Base-by-base conservation (phyloP, 2,113 vertebrate genomes). In the Gymnorhina tibicen region DNA sequence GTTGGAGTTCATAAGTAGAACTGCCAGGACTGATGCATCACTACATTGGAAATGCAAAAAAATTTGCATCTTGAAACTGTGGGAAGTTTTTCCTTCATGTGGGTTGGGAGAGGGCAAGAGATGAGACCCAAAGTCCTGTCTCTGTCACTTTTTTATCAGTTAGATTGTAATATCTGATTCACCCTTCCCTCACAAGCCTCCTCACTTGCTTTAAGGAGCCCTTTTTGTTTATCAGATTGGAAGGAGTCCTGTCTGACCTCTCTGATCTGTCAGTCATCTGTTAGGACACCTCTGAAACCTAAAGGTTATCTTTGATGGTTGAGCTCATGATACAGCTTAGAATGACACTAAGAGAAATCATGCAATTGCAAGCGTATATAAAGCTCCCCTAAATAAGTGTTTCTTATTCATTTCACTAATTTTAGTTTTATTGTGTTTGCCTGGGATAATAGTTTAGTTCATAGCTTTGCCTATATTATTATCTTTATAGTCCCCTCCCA, bases 201-300 rank as follows among this genome's bases (percentile, higher is more conserved):
- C 35, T 79, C 44, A 53, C 58, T 89, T 94, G 60, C 68, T 92
- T 86, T 87, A 86, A 89, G 76, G 89, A 89, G 26, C 64, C 18
- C 39, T 86, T 94, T 90, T 68, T 76, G 4, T 69, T 84, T 84
- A 81, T 88, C 88, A 80, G 90, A 53, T 94, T 87, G 74, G 75
- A 39, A 69, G 32, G 70, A 75, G 73, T 60, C 78, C 59, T 83
- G 37, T 68, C 7, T 90, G 92, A 94, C 63, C 91, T 92, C 85
- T 85, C 42, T 79, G 75, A 87, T 87, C 74, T 93, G 63, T 46
- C 64, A 62, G 1, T 86, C 76, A 63, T 77, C 72, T 93, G 2
- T 47, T 66, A 70, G 76, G 70, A 67, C 27, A 58, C 22, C 39
- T 89, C 33, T 55, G 72, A 74, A 49, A 58, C 24, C 26, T 86